These are phyloP conservation scores for Sebastiscus tertius DNA, from an alignment of 2,797 vertebrate species.

Conservation along the genomic window DNA sequence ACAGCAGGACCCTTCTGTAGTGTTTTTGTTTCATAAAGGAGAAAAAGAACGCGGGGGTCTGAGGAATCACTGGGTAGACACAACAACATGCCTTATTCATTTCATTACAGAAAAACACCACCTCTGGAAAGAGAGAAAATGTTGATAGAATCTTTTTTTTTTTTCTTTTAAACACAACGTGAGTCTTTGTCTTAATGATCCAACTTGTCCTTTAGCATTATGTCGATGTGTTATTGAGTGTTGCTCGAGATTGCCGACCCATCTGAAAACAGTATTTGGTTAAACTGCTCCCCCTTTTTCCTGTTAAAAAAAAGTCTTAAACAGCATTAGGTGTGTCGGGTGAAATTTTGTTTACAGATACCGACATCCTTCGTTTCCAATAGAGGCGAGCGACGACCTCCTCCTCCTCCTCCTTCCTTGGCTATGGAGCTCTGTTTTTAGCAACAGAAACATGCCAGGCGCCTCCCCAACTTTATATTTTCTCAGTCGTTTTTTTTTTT, in stretches of 20 bases:
- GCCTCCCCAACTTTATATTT: conserved; percentile 25
- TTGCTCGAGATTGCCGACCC: conserved; percentile 49
- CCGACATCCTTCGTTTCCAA: conserved; percentile 49
- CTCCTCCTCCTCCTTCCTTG: conserved; percentile 26
- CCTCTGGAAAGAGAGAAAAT: conserved; percentile 63
- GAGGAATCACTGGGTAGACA: conserved; percentile 67
- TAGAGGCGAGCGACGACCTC: conserved; percentile 28
- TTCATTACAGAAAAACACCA: conserved; percentile 65
- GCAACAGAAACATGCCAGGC: conserved; percentile 47
- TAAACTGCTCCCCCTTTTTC: conserved; percentile 61
- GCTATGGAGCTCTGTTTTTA: conserved; percentile 37
- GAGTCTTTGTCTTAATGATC: conserved; percentile 62
- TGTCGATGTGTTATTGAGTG: conserved; percentile 55
- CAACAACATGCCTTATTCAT: conserved; percentile 73
- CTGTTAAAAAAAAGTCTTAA: conserved; percentile 45
- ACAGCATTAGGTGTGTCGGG: conserved; percentile 60
- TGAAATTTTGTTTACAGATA: conserved; percentile 54
- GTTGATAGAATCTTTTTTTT: conserved; percentile 3
- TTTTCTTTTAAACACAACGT: conserved; percentile 48
- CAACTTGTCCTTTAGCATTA: conserved; percentile 57
- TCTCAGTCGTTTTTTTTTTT: conserved; percentile 40
- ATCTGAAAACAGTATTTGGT: conserved; percentile 74
- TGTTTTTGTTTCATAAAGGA: conserved; percentile 72
- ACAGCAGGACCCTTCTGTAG: conserved; percentile 76
- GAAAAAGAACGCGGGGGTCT: conserved; percentile 48